phyloP scores from a whole-genome alignment of 2,113 vertebrate genomes.

The Apodemus sylvaticus region DNA sequence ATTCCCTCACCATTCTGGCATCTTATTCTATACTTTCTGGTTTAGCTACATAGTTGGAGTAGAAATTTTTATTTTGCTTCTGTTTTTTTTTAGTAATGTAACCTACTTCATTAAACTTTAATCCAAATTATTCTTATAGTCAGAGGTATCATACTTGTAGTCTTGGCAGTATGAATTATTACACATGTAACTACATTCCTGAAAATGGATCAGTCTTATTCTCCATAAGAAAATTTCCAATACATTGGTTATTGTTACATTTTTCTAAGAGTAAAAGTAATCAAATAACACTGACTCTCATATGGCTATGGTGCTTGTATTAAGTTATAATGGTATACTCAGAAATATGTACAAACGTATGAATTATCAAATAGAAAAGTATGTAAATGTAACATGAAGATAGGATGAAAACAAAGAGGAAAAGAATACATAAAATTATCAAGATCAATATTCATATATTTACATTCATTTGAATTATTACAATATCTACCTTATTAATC shows the following conservation, averaged over 20 bases:
- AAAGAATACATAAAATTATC: neutral
- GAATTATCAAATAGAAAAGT: neutral
- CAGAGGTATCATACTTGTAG: neutral
- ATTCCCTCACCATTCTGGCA: neutral
- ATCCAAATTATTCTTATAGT: neutral
- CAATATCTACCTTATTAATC: neutral
- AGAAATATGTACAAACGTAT: neutral
- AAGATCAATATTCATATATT: neutral
- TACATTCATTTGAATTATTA: neutral
- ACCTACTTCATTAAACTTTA: constrained; percentile 12
- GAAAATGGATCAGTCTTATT: neutral
- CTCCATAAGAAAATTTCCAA: neutral
- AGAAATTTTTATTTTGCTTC: neutral
- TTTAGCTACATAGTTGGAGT: neutral
- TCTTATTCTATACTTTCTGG: neutral
- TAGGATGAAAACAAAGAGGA: neutral
- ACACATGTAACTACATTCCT: neutral
- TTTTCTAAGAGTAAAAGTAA: constrained; percentile 10
- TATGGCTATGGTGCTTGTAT: neutral
- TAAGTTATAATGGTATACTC: neutral
- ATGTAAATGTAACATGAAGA: neutral
- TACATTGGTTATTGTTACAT: neutral
- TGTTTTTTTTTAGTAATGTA: neutral
- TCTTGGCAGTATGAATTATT: neutral
- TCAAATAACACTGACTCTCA: neutral